phyloP scores from a whole-genome alignment of 2,113 vertebrate species.

The Boleophthalmus pectinirostris region DNA sequence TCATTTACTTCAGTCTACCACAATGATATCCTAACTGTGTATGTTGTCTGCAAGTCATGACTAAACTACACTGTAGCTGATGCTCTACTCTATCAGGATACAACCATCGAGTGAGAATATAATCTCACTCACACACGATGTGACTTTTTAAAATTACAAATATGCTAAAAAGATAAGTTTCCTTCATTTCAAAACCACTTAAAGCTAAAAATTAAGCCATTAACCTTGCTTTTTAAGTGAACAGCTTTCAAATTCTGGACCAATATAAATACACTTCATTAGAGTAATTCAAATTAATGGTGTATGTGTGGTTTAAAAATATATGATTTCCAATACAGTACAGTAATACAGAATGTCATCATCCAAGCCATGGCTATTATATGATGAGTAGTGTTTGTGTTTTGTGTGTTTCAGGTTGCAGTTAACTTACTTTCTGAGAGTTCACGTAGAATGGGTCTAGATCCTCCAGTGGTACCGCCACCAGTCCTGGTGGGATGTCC shows the following conservation, averaged over 20 bases:
- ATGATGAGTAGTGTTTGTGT: background rate
- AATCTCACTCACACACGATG: background rate
- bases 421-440: constrained; percentile 91
- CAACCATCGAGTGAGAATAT: too few species aligned
- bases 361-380: background rate
- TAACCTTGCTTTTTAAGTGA: background rate
- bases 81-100: too few species aligned
- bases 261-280: background rate
- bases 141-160: background rate
- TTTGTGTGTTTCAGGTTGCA: constrained; percentile 5
- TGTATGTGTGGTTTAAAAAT: background rate
- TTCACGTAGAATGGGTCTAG: constrained; percentile 97
- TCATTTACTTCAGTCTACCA: background rate
- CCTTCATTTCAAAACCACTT: constrained; percentile 1
- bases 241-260: background rate
- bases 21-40: background rate
- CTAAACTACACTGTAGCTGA: background rate
- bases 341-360: background rate
- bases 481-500: constrained; percentile 87
- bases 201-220: background rate
- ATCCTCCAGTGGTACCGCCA: constrained; percentile 95
- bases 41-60: background rate
- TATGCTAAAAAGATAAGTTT: background rate
- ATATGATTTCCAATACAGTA: background rate
- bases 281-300: background rate